phyloP scores from a whole-genome alignment of 2,113 vertebrate genomes.

The Alligator mississippiensis region DNA sequence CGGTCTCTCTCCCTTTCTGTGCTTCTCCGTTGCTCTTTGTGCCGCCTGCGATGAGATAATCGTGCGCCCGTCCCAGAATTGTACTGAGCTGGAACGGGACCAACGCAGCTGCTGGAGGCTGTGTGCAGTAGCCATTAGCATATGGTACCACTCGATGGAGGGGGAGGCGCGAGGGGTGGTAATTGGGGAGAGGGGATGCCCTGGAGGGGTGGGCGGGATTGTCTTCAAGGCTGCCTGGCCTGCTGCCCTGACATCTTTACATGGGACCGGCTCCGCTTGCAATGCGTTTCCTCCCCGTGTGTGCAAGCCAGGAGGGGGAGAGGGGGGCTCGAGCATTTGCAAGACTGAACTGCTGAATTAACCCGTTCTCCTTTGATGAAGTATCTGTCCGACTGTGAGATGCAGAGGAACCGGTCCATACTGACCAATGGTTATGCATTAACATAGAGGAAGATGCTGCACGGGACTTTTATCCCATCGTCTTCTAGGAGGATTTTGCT shows the following conservation, averaged over 20 bases:
- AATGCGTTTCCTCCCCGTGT: neutral
- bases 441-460: neutral
- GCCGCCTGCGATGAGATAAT: constrained; percentile 9
- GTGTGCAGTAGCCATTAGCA: neutral
- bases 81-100: neutral
- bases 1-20: neutral
- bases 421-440: neutral
- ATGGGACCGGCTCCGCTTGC: neutral
- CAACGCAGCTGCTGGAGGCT: neutral
- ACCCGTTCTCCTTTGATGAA: neutral
- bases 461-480: neutral
- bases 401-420: neutral
- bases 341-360: neutral
- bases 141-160: neutral
- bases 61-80: neutral
- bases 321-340: neutral
- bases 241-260: neutral
- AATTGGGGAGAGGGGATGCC: neutral
- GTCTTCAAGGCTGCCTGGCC: neutral
- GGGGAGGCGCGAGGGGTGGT: neutral
- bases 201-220: neutral
- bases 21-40: neutral
- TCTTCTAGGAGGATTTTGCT: neutral
- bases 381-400: neutral
- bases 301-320: neutral